These are phyloP conservation scores for Hippocampus barbouri DNA, from an alignment of 2,113 vertebrate species.

Conservation along the genomic window DNA sequence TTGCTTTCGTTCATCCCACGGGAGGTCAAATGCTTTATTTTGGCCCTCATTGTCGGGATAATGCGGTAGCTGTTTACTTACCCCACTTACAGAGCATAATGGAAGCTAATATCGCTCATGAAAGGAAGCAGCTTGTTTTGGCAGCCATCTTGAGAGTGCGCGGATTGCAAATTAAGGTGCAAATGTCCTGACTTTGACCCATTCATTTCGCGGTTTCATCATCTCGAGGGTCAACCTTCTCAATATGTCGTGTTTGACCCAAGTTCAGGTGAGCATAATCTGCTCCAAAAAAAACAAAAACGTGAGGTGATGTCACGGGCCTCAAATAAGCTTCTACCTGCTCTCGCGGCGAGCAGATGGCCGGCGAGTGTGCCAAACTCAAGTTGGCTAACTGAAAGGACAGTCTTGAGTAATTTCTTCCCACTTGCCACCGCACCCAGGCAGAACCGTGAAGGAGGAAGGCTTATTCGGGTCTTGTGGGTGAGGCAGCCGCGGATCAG, in stretches of 20 bases:
- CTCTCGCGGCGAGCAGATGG: conserved; percentile 70
- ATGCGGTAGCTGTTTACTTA: too few relatives aligned
- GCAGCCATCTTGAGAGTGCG: conserved; percentile 39
- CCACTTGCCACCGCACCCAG: conserved; percentile 63
- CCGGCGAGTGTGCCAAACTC: conserved; percentile 66
- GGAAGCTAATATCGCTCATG: conserved; percentile 77
- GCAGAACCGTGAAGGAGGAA: conserved; percentile 62
- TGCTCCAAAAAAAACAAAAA: conserved; percentile 54
- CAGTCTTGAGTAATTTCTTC: conserved; percentile 73
- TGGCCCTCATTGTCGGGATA: too few relatives aligned
- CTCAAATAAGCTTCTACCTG: conserved; percentile 16
- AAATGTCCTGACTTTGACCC: conserved; percentile 51
- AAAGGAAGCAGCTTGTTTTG: conserved; percentile 74
- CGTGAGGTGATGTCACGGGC: conserved; percentile 56
- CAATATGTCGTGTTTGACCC: conserved; percentile 53
- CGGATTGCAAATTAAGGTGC: conserved; percentile 66
- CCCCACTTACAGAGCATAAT: conserved; percentile 43
- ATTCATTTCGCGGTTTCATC: conserved; percentile 40
- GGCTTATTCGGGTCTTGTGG: conserved; percentile 41
- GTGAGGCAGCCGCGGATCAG: conserved; percentile 28
- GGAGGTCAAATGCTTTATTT: too few relatives aligned
- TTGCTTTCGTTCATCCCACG: too few relatives aligned
- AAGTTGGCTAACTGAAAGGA: conserved; percentile 71
- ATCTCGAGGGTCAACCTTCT: conserved; percentile 47
- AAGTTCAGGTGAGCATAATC: conserved; percentile 68